Conservation (phyloP, 1,140 invertebrate species). For the Cyclargus thomasi region DNA sequence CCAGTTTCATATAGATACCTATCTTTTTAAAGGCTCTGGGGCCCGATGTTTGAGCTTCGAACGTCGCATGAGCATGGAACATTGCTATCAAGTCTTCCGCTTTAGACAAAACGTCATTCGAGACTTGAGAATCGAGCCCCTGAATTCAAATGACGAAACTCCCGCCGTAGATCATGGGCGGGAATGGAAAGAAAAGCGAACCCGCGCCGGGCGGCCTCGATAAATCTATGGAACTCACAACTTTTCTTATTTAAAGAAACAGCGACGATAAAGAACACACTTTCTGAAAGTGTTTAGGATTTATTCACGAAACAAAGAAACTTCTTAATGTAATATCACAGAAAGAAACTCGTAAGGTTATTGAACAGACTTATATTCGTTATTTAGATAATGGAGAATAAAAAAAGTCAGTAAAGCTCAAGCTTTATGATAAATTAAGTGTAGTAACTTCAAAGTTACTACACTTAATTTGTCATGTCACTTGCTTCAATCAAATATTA, state of each 20-base stretch:
- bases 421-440: too few species aligned
- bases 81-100: too few species aligned
- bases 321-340: constrained; percentile 10
- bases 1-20: background rate
- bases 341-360: background rate
- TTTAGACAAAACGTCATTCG: too few species aligned
- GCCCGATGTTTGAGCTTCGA: too few species aligned
- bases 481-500: too few species aligned
- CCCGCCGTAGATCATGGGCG: constrained; percentile 37
- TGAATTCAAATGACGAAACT: constrained; percentile 44
- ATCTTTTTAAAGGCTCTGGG: background rate
- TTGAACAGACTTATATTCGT: background rate
- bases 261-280: constrained; percentile 31
- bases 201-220: constrained; percentile 35
- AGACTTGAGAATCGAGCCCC: constrained; percentile 16
- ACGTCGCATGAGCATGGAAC: too few species aligned
- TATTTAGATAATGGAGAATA: background rate
- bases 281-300: constrained; percentile 21
- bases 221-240: constrained; percentile 36
- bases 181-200: constrained; percentile 33
- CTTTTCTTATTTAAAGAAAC: constrained; percentile 31
- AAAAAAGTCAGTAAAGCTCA: too few species aligned
- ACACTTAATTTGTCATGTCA: too few species aligned
- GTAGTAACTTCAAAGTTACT: too few species aligned
- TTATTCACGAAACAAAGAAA: constrained; percentile 16